Conservation (phyloP, 2,113 vertebrate genomes). For the Myxocyprinus asiaticus region DNA sequence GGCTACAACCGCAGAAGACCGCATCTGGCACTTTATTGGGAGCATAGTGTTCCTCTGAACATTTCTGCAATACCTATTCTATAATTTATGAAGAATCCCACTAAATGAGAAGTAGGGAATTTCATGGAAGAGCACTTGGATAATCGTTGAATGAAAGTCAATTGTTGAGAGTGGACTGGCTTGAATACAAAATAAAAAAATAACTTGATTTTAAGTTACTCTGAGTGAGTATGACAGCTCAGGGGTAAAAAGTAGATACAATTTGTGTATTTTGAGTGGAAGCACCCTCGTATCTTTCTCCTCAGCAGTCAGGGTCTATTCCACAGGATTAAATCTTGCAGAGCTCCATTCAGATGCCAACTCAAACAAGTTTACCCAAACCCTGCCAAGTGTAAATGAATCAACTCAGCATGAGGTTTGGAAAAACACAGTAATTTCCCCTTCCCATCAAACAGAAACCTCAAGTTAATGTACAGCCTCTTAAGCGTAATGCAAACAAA, state of each 20-base stretch:
- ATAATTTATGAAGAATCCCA: no score
- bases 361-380: constrained; percentile 54
- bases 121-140: no score
- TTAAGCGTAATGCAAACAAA: constrained; percentile 45
- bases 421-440: constrained; percentile 44
- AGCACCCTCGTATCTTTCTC: constrained; percentile 10
- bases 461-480: constrained; percentile 38
- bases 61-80: no score
- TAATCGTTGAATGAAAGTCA: not conserved
- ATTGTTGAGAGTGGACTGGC: not conserved
- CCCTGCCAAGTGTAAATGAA: constrained; percentile 42
- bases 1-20: no score
- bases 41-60: no score
- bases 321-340: constrained; percentile 40
- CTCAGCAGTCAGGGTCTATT: not conserved
- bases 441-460: constrained; percentile 44
- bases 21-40: no score
- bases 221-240: not conserved
- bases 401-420: constrained; percentile 54
- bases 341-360: constrained; percentile 36
- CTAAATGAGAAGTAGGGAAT: no score
- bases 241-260: constrained; percentile 1
- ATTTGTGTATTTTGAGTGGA: constrained; percentile 6
- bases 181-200: not conserved
- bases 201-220: constrained; percentile 11